Percentiles rank a stretch among this genome's conserved stretches.
Evolutionary conservation across 2,113 vertebrate species (phyloP).

Genomic region (Percina caprodes): DNA sequence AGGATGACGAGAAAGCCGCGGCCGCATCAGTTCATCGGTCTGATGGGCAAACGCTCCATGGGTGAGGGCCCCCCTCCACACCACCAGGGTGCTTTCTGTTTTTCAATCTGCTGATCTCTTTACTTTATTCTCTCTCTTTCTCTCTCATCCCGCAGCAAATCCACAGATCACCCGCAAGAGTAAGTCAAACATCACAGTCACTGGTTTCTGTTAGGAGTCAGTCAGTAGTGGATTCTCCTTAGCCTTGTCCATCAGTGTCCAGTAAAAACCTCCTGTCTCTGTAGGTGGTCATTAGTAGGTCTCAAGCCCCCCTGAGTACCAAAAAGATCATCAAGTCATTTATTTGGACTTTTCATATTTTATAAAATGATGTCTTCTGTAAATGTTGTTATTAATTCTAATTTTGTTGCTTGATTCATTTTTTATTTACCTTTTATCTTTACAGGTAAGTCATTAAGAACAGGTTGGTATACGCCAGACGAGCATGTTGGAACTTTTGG

Average conservation of each 20-base stretch:
- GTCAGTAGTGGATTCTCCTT: not conserved
- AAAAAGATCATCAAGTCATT: not conserved
- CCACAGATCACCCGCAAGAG: slow-evolving; percentile 94
- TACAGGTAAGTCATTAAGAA: no score
- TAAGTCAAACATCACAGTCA: slow-evolving; percentile 82
- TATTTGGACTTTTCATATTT: not conserved
- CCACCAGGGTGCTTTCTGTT: accelerated
- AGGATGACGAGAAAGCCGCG: slow-evolving; percentile 95
- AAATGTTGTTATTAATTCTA: no score
- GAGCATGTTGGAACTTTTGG: no score
- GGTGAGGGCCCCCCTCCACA: slow-evolving; percentile 80
- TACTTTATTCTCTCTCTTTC: not conserved
- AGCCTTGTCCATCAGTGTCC: no score
- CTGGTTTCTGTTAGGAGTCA: not conserved
- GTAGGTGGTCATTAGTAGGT: not conserved
- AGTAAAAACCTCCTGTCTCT: not conserved
- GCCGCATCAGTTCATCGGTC: slow-evolving; percentile 94
- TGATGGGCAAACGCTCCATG: slow-evolving; percentile 96
- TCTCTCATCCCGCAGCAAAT: slow-evolving; percentile 82
- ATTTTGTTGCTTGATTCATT: no score
- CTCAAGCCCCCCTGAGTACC: not conserved
- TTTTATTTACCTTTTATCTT: no score
- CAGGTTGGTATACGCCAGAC: no score
- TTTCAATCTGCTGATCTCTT: not conserved
- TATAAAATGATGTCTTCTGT: not conserved